Base-by-base conservation (phyloP, 2,888 invertebrate genomes). In the Coecobrya sp. region DNA sequence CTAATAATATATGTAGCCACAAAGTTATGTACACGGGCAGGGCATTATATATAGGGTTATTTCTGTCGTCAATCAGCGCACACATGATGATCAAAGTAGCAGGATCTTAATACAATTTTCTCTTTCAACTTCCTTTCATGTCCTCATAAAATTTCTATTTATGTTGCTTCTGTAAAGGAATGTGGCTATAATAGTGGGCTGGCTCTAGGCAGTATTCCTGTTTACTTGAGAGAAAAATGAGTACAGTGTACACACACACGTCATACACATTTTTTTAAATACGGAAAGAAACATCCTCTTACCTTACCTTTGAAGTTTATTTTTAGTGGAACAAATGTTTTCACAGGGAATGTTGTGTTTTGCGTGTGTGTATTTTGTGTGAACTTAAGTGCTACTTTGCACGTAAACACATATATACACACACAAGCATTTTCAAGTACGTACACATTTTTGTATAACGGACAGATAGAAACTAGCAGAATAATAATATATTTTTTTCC, bases 31-130 rank as follows among this genome's bases (percentile, higher is more conserved):
- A 19, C 59, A 59, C 19, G 8, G 1, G 11, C 4, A 19, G n/a
- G 11, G 22, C n/a, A n/a, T n/a, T n/a, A n/a, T n/a, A n/a, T 36
- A 42, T 11, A 45, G 79, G 52, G 49, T 79, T 52, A 52, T 79
- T 79, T 79, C 16, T 79, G 79, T 79, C 79, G 79, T 79, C 79
- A 79, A 79, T 79, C 79, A 79, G 25, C 27, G n/a, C 79, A 79
- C 49, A 55, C 79, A 49, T 79, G 7, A 79, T 79, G 27, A 79
- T 79, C 79, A 79, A 79, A 49, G 73, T 42, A 45, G 36, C 22
- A 45, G 8, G 25, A 79, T 13, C 11, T 8, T 27, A 1, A 16
- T 55, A 22, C 11, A 45, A 79, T 25, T 79, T 79, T 79, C 79
- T 22, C 52, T 79, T 79, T 79, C 49, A 7, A 79, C 79, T 27